Percentiles rank a stretch among this genome's conserved stretches.
These are phyloP conservation scores for Porphyrio hochstetteri DNA, from an alignment of 2,113 vertebrate species.

Conservation along the genomic window DNA sequence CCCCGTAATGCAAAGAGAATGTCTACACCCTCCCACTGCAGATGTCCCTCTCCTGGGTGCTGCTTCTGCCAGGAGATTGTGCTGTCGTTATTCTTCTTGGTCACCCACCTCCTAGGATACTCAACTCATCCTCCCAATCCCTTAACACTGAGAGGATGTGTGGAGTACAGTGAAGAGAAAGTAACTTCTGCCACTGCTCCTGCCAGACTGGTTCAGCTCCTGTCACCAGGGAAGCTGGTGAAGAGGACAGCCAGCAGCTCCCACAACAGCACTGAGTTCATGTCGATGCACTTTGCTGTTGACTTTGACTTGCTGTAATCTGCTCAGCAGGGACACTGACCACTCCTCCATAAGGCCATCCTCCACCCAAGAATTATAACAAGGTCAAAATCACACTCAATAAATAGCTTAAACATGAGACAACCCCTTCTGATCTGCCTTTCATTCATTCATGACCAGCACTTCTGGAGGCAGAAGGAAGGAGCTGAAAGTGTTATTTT, in stretches of 20 bases:
- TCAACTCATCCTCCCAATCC: neutral
- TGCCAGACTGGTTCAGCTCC: neutral
- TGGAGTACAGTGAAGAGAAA: neutral
- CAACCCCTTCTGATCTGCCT: neutral
- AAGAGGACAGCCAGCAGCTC: neutral
- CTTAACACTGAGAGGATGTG: neutral
- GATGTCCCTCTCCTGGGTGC: neutral
- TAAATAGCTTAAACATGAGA: neutral
- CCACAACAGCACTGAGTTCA: neutral
- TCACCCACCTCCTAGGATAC: neutral
- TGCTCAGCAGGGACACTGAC: neutral
- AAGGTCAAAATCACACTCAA: neutral
- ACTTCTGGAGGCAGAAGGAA: neutral
- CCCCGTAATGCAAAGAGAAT: neutral
- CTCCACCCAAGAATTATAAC: neutral
- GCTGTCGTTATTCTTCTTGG: neutral
- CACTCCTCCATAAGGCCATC: neutral
- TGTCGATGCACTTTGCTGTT: rapidly evolving
- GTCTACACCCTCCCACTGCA: neutral
- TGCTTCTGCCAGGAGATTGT: neutral
- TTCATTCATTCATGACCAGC: neutral
- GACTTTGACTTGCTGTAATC: neutral
- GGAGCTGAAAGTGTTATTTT: neutral
- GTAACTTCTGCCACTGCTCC: neutral
- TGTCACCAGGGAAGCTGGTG: neutral